These are phyloP conservation scores for Felis catus DNA, from an alignment of 2,113 vertebrate species.

Conservation along the genomic window F.catus_Fca126_mat1.0 CM031425.1:47060001-47060500, in stretches of 20 bases:
- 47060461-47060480: background rate
- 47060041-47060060: background rate
- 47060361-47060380: background rate
- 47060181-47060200: background rate
- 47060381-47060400: background rate
- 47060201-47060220: background rate
- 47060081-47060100: background rate
- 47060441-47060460: background rate
- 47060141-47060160: background rate
- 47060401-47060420: background rate
- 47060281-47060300: background rate
- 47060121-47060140: background rate
- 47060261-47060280: rapidly evolving
- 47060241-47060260: background rate
- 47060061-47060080: background rate
- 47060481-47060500: background rate
- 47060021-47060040: background rate
- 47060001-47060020: background rate
- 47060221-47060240: background rate
- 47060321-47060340: background rate
- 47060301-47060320: background rate
- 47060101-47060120: background rate
- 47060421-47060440: background rate
- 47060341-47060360: background rate
- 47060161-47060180: background rate